Evolutionary conservation across 1,140 invertebrate genomes (phyloP).

Genomic region (Grapholita molesta): DNA sequence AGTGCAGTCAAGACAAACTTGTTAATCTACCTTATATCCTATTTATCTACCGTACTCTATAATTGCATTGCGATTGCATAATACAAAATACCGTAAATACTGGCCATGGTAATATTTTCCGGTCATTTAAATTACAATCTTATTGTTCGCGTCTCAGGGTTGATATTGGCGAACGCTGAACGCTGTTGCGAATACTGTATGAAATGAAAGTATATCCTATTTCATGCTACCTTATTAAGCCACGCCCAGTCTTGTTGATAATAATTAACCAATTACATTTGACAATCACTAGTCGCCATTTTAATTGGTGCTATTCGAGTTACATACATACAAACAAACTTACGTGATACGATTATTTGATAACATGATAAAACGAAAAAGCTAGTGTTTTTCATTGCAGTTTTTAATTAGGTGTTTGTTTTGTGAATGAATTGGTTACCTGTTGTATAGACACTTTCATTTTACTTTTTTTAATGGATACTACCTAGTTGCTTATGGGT

Average conservation of each 20-base stretch:
- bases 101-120: background rate
- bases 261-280: slow-evolving; percentile 75
- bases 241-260: slow-evolving; percentile 58
- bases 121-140: background rate
- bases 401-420: background rate
- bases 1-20: background rate
- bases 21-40: background rate
- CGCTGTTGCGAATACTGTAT: background rate
- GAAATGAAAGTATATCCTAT: slow-evolving; percentile 12
- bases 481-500: too few relatives aligned
- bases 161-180: background rate
- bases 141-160: background rate
- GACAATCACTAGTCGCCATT: slow-evolving; percentile 63
- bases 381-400: background rate
- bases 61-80: background rate
- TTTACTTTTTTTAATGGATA: background rate
- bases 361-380: background rate
- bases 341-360: slow-evolving; percentile 21
- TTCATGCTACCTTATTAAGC: slow-evolving; percentile 21
- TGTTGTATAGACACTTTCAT: too few relatives aligned
- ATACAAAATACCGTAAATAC: background rate
- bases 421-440: slow-evolving; percentile 22
- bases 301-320: slow-evolving; percentile 63
- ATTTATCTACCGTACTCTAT: background rate
- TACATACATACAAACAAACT: slow-evolving; percentile 48